Percentiles rank a stretch among this genome's conserved stretches.
phyloP scores from a whole-genome alignment of 2,888 invertebrate genomes.

The Choristoneura rosaceana region DNA sequence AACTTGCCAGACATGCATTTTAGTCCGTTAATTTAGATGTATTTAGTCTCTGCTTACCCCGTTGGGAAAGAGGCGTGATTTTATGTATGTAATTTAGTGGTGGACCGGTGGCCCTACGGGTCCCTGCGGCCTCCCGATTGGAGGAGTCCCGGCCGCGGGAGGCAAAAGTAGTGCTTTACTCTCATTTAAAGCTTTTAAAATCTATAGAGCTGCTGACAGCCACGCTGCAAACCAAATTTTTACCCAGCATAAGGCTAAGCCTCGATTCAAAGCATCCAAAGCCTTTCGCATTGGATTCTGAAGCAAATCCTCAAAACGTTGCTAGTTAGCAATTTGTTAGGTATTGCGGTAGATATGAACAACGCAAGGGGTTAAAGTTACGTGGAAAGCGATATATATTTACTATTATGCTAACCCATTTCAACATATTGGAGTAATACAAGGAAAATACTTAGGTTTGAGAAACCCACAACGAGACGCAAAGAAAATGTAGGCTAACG shows the following conservation, averaged over 20 bases:
- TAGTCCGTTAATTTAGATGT: too few relatives aligned
- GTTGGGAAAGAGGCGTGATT: too few relatives aligned
- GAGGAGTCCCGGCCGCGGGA: neutral
- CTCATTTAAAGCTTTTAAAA: neutral
- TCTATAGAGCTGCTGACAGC: neutral
- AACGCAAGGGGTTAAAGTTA: neutral
- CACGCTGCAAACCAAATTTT: neutral
- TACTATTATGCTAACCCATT: conserved; percentile 1
- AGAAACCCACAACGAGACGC: neutral
- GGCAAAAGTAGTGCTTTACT: neutral
- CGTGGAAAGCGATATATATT: neutral
- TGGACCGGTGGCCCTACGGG: too few relatives aligned
- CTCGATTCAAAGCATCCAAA: neutral
- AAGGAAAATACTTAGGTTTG: neutral
- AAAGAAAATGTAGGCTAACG: neutral
- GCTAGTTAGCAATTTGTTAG: neutral
- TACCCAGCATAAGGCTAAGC: neutral
- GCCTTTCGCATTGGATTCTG: neutral
- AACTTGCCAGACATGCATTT: too few relatives aligned
- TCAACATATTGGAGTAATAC: neutral
- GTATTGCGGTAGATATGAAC: conserved; percentile 5
- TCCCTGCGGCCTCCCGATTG: neutral
- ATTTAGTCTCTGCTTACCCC: too few relatives aligned
- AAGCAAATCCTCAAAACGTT: neutral
- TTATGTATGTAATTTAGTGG: too few relatives aligned